These are phyloP conservation scores for Acinonyx jubatus DNA, from an alignment of 2,113 vertebrate species.

Conservation along the genomic window DNA sequence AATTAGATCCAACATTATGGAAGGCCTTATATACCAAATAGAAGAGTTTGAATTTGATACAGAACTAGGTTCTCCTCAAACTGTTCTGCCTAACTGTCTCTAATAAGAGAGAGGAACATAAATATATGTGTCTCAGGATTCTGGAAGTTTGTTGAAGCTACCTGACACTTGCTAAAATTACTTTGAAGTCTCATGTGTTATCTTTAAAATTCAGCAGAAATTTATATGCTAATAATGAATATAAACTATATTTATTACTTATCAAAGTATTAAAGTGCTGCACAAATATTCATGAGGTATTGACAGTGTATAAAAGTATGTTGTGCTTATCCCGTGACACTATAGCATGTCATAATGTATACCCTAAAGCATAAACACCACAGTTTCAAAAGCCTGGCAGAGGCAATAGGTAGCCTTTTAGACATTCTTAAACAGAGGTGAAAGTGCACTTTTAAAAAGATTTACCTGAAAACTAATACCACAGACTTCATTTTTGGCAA, in stretches of 20 bases:
- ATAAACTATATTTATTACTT: background rate
- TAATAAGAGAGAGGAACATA: background rate
- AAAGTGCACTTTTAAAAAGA: background rate
- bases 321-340: background rate
- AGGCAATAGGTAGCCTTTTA: background rate
- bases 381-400: background rate
- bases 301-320: background rate
- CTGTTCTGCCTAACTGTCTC: background rate
- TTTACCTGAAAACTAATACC: constrained; percentile 10
- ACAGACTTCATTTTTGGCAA: constrained; percentile 27
- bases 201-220: background rate
- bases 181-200: background rate
- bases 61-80: background rate
- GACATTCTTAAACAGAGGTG: background rate
- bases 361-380: background rate
- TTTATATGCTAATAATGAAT: background rate
- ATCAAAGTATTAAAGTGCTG: background rate
- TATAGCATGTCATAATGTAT: background rate
- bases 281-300: background rate
- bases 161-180: background rate
- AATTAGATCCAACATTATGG: background rate
- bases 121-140: background rate
- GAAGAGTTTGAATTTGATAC: background rate
- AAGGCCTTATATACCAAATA: background rate
- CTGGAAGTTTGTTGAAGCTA: background rate